Evolutionary conservation across 2,797 vertebrate genomes (phyloP), one percentile per base, ranked within the genome.

Genomic region (Momotus momota): DNA sequence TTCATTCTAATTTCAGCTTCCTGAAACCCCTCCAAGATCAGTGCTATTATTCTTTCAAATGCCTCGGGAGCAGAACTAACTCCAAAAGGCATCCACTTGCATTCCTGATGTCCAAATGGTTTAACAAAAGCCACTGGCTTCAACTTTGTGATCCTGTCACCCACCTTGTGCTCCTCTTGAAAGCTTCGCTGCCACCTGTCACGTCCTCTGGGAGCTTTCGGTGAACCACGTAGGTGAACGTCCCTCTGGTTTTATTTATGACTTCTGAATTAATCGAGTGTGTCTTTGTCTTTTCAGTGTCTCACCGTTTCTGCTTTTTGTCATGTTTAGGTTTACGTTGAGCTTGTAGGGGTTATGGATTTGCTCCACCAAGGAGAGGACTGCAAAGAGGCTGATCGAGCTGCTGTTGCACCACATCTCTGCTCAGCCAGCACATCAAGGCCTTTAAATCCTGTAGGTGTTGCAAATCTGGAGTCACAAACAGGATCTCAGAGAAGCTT

Each of bases 1-100:
- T 95, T 96, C 94, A 95, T 95, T 92, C 95, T 92, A 92, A 96
- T 96, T 94, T 84, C 94, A 95, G 94, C 92, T 90, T 83, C 92
- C 88, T 96, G 94, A 96, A 95, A 91, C 70, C 52, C 92, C 93
- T 96, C 94, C 94, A 96, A 94, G 90, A 96, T 79, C 93, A 92
- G 83, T n/a, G 90, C 93, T 62, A 80, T 95, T 93, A 93, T 93
- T 94, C 93, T 88, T 89, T n/a, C 64, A 48, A 81, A 40, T 5
- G 93, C 66, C 67, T 91, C n/a, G 71, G 88, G 95, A 95, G 90
- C 74, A 69, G 90, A 93, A 55, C 35, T n/a, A 73, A 33, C 92
- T 94, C 78, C 92, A 74, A 27, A 49, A 89, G 88, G 60, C 20
- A 20, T 81, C 86, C 45, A 26, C 75, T 91, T 7, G 23, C 71